Evolutionary conservation across 1,140 invertebrate genomes (phyloP).

Genomic region (Andricus grossulariae): DNA sequence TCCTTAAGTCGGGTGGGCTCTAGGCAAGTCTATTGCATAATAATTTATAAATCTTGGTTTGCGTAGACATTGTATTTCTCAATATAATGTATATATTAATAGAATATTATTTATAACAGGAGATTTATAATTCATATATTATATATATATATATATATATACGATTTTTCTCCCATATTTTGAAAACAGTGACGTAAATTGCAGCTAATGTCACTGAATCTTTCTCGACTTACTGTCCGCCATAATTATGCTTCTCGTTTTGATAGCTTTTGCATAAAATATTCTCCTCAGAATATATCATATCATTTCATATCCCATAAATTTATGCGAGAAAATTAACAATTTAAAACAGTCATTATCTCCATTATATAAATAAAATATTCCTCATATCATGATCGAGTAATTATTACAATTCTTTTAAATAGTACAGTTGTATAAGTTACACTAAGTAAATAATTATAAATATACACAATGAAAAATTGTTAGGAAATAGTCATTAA

Average conservation of each 20-base stretch:
- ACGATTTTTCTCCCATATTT: constrained; percentile 10
- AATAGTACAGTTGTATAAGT: constrained; percentile 68
- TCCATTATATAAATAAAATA: constrained; percentile 69
- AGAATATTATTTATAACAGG: constrained; percentile 62
- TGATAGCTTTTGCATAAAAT: constrained; percentile 48
- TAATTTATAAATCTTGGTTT: constrained; percentile 74
- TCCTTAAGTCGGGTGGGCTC: constrained; percentile 73
- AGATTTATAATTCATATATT: constrained; percentile 53
- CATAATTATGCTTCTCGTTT: constrained; percentile 39
- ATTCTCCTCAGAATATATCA: constrained; percentile 48
- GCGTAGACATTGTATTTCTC: constrained; percentile 67
- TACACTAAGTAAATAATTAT: constrained; percentile 70
- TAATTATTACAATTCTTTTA: constrained; percentile 69
- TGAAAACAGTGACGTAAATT: constrained; percentile 15
- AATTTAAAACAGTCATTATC: constrained; percentile 53
- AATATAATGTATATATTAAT: constrained; percentile 71
- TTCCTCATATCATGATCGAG: constrained; percentile 59
- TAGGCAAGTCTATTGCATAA: constrained; percentile 73
- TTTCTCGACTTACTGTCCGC: constrained; percentile 35
- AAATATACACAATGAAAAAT: constrained; percentile 74
- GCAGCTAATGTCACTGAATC: constrained; percentile 55
- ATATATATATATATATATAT: constrained; percentile 52
- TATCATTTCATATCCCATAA: constrained; percentile 35
- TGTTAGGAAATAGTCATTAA: constrained; percentile 71
- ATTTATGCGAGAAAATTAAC: constrained; percentile 41